Percentiles rank a stretch among this genome's conserved stretches.
Evolutionary conservation across 2,888 invertebrate species (phyloP).

Genomic region (Athalia rosae): DNA sequence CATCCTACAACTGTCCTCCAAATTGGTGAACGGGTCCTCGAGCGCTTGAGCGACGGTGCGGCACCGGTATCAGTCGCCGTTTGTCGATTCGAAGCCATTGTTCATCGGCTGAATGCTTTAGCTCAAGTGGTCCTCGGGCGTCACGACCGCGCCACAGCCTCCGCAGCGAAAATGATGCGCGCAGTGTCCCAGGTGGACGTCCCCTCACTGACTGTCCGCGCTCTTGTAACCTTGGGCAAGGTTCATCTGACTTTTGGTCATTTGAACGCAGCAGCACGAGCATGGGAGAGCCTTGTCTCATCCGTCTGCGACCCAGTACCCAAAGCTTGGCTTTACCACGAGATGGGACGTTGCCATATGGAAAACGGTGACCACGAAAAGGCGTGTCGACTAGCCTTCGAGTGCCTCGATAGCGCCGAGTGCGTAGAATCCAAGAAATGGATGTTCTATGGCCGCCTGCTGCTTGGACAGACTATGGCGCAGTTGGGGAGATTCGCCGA

Average conservation of each 20-base stretch:
- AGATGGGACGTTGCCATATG: constrained; percentile 63
- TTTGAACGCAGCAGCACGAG: constrained; percentile 60
- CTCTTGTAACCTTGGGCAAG: constrained; percentile 62
- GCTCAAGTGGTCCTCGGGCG: constrained; percentile 58
- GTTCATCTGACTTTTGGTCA: constrained; percentile 66
- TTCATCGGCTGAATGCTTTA: constrained; percentile 60
- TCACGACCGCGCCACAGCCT: constrained; percentile 63
- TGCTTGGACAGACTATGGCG: constrained; percentile 61
- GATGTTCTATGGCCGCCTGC: constrained; percentile 61
- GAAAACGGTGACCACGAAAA: constrained; percentile 57
- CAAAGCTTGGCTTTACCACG: constrained; percentile 58
- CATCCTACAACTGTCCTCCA: constrained; percentile 53
- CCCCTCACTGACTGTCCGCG: constrained; percentile 51
- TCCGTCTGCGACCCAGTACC: constrained; percentile 53
- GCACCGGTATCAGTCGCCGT: constrained; percentile 50
- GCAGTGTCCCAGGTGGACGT: constrained; percentile 56
- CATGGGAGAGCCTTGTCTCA: constrained; percentile 61
- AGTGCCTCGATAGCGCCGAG: constrained; percentile 57
- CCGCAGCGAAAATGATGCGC: constrained; percentile 58
- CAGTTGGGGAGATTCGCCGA: constrained; percentile 61
- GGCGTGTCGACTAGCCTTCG: constrained; percentile 55
- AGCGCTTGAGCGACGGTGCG: neutral
- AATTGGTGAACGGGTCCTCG: constrained; percentile 58
- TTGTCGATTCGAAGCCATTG: constrained; percentile 55
- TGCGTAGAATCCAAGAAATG: constrained; percentile 61